Evolutionary conservation across 2,113 vertebrate genomes (phyloP).

Genomic region (Chlamydotis undulata): DNA sequence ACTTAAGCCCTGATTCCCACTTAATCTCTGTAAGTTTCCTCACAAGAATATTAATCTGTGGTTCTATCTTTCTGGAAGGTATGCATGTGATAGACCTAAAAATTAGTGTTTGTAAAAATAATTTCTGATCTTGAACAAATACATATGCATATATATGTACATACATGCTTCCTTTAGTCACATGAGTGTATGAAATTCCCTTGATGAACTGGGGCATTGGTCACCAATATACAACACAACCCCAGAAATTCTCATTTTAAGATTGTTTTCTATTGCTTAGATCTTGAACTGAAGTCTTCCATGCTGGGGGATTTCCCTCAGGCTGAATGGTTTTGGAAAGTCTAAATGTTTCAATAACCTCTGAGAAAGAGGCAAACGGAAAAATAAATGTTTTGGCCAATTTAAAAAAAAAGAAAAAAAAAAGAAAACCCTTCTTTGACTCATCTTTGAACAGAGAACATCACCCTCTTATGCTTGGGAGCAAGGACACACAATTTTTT

Average conservation of each 20-base stretch:
- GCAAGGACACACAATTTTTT: background rate
- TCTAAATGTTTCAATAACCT: background rate
- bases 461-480: background rate
- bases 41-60: background rate
- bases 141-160: too few relatives aligned
- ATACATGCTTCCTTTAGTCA: background rate
- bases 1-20: background rate
- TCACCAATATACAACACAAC: background rate
- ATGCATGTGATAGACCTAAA: background rate
- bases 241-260: background rate
- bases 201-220: background rate
- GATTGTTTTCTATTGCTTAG: background rate
- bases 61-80: background rate
- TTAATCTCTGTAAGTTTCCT: constrained; percentile 2
- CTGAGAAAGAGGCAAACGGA: background rate
- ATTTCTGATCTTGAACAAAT: background rate
- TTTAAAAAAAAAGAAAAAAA: background rate
- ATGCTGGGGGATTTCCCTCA: background rate
- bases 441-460: background rate
- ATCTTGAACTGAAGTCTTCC: background rate
- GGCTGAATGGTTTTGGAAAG: background rate
- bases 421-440: accelerated
- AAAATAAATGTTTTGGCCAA: background rate
- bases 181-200: background rate
- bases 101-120: background rate